Evolutionary conservation across 2,113 vertebrate genomes (phyloP), one percentile per base, ranked within the genome.

Genomic region (Corapipo altera): DNA sequence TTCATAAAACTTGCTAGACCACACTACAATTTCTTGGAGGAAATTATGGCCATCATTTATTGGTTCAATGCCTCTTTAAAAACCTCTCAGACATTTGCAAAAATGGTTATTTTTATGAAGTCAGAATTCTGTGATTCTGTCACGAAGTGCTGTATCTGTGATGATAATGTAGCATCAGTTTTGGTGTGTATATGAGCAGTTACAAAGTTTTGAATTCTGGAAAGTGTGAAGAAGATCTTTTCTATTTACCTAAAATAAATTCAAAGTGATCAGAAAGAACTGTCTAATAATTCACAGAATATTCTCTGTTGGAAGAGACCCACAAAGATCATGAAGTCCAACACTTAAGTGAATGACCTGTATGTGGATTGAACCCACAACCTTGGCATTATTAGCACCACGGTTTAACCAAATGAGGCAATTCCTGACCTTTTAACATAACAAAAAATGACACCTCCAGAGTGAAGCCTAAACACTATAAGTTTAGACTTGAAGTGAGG

Each of bases 391-490:
- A n/a, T 35, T 23, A 58, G 8, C n/a, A 58, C 33, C n/a, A 7
- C 11, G 22, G 6, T 59, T n/a, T n/a, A 59, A 35, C 57, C 57
- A 35, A 23, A n/a, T 59, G 14, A 35, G n/a, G 22, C 22, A 59
- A 59, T 51, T 51, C 14, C 13, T 27, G n/a, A 4, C 12, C 83
- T 69, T 66, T 43, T 72, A 64, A 41, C 44, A 57, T 28, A 26
- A 3, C 6, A 32, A 39, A 32, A 69, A 83, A 83, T 37, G 24
- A 6, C 27, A 52, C 2, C 15, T 62, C 28, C 61, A 37, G 18
- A 59, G 6, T 33, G 35, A 66, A 65, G 21, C 41, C 18, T 46
- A 27, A 79, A 51, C 0, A 4, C 21, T 24, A 0, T 20, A 37
- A 41, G 8, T 61, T 88, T 73, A 48, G 28, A n/a, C 24, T 62